Conservation (phyloP, 2,113 vertebrate genomes). For the Corvus hawaiiensis region DNA sequence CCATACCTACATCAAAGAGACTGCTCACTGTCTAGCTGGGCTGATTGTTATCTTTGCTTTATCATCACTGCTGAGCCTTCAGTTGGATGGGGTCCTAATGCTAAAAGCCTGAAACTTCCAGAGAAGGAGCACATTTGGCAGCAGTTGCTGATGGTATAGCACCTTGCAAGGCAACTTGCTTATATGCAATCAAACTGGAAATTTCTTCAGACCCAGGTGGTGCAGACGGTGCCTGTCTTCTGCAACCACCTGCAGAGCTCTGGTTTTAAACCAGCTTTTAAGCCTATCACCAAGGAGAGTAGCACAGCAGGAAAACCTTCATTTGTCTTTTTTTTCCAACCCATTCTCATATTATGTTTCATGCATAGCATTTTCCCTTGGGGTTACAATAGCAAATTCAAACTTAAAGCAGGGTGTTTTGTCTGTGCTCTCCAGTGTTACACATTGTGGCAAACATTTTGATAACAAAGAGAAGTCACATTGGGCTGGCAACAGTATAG, state of each 20-base stretch:
- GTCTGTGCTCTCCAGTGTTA: background rate
- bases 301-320: background rate
- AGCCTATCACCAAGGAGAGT: background rate
- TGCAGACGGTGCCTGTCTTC: background rate
- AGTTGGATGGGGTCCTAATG: slow-evolving; percentile 63
- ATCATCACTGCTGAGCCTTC: slow-evolving; percentile 59
- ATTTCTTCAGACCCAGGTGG: slow-evolving; percentile 16
- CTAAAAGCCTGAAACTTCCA: slow-evolving; percentile 67
- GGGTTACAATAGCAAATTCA: background rate
- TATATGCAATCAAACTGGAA: slow-evolving; percentile 33
- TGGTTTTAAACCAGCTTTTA: background rate
- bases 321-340: background rate
- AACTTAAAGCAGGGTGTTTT: background rate
- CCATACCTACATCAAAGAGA: slow-evolving; percentile 21
- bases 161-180: slow-evolving; percentile 4
- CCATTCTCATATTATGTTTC: background rate
- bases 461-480: background rate
- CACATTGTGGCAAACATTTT: accelerated
- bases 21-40: slow-evolving; percentile 35
- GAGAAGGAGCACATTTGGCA: slow-evolving; percentile 49
- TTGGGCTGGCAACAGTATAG: background rate
- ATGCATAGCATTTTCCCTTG: background rate
- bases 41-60: slow-evolving; percentile 57
- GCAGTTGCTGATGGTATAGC: background rate
- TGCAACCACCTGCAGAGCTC: background rate